Evolutionary conservation across 2,797 vertebrate genomes (phyloP).

Genomic region (Pangasius macronema): DNA sequence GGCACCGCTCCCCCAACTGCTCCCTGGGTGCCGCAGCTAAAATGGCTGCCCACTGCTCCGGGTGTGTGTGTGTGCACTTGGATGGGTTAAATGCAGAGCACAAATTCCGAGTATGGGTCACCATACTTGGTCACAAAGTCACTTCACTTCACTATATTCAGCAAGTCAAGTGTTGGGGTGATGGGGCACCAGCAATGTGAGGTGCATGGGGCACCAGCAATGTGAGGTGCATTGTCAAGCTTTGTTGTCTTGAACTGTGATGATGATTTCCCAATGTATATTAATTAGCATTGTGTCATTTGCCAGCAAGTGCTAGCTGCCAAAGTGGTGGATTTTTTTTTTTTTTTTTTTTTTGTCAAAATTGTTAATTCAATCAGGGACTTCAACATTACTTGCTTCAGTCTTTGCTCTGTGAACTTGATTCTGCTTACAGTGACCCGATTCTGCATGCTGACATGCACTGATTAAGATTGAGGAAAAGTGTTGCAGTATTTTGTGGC

Average conservation of each 20-base stretch:
- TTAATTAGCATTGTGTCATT: not conserved
- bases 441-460: not conserved
- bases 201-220: not conserved
- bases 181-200: not conserved
- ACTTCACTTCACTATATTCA: too few species aligned
- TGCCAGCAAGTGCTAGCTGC: not conserved
- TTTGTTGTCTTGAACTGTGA: not conserved
- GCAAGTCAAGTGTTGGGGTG: not conserved
- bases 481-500: not conserved
- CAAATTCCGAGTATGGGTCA: too few species aligned
- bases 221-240: not conserved
- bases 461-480: not conserved
- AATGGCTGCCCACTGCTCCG: too few species aligned
- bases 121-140: too few species aligned
- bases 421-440: not conserved
- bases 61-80: too few species aligned
- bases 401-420: not conserved
- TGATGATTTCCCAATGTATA: not conserved
- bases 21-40: too few species aligned
- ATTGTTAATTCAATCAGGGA: not conserved
- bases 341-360: conserved; percentile 1
- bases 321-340: not conserved
- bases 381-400: not conserved
- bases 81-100: too few species aligned
- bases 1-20: too few species aligned